These are phyloP conservation scores for Lindbergichthys nudifrons DNA, from an alignment of 2,797 vertebrate genomes.

Conservation along the genomic window DNA sequence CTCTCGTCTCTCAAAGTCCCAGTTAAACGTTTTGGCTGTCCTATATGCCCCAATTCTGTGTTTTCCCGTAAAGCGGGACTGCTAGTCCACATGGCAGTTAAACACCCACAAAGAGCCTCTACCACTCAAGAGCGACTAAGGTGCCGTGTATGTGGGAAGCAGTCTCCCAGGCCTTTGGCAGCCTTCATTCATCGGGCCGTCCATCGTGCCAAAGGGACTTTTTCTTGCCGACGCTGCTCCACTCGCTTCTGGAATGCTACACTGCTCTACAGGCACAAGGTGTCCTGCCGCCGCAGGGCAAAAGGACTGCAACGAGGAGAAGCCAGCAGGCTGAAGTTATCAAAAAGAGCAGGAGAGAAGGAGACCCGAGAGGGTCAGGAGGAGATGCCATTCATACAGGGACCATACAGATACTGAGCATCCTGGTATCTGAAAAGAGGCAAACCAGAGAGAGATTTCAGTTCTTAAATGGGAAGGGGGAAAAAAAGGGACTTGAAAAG, in stretches of 20 bases:
- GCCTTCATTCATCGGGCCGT: constrained; percentile 86
- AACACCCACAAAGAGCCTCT: constrained; percentile 82
- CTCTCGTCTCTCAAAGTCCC: constrained; percentile 84
- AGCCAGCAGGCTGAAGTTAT: constrained; percentile 78
- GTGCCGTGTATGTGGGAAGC: constrained; percentile 87
- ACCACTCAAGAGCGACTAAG: constrained; percentile 80
- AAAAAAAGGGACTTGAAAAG: constrained; percentile 72
- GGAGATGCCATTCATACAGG: constrained; percentile 77
- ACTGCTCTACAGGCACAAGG: constrained; percentile 86
- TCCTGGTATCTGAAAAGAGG: constrained; percentile 57
- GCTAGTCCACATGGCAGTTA: constrained; percentile 86
- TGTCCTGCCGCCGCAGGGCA: constrained; percentile 82
- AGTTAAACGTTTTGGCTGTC: constrained; percentile 86
- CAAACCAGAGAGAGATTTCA: constrained; percentile 60
- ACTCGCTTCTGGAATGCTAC: constrained; percentile 86
- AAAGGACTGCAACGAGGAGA: constrained; percentile 79
- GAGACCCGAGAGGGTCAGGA: constrained; percentile 75
- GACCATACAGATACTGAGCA: constrained; percentile 83
- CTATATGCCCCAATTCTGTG: constrained; percentile 84
- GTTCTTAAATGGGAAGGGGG: constrained; percentile 60
- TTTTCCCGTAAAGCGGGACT: constrained; percentile 86
- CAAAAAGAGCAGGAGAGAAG: constrained; percentile 76
- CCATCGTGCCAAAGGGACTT: constrained; percentile 85
- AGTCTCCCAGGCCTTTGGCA: constrained; percentile 83
- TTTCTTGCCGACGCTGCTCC: constrained; percentile 85